Percentiles rank a stretch among this genome's conserved stretches.
Conservation (phyloP, 2,797 vertebrate genomes). For the Hipposideros larvatus region DNA sequence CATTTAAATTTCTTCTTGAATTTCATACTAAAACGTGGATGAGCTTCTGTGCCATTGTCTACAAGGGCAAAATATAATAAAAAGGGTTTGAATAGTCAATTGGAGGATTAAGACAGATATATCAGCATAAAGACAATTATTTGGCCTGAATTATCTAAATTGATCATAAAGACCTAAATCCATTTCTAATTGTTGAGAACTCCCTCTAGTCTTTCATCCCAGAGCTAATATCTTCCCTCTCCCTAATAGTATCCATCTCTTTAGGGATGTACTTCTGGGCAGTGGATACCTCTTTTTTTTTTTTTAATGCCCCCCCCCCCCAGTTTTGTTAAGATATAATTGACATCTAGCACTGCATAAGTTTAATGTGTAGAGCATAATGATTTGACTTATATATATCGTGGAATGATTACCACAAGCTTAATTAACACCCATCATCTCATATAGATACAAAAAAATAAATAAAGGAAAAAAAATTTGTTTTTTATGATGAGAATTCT, state of each 20-base stretch:
- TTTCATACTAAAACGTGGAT: conserved; percentile 50
- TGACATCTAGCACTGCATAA: not conserved
- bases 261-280: not conserved
- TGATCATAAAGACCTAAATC: conserved; percentile 19
- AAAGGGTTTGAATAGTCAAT: not conserved
- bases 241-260: not conserved
- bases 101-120: not conserved
- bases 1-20: conserved; percentile 50
- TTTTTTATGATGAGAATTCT: not conserved
- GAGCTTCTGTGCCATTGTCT: conserved; percentile 8
- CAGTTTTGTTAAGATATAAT: not conserved
- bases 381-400: not conserved
- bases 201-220: not conserved
- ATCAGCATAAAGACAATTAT: conserved; percentile 35
- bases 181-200: conserved; percentile 58
- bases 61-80: conserved; percentile 22
- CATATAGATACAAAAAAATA: not conserved
- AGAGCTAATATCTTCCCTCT: not conserved
- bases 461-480: not conserved
- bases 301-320: too few relatives aligned
- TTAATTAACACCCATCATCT: not conserved
- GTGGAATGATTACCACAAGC: not conserved
- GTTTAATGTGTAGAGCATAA: not conserved
- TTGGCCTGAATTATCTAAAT: conserved; percentile 38
- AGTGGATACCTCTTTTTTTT: not conserved